Conservation (phyloP, 2,888 invertebrate species). For the Polia nebulosa region DNA sequence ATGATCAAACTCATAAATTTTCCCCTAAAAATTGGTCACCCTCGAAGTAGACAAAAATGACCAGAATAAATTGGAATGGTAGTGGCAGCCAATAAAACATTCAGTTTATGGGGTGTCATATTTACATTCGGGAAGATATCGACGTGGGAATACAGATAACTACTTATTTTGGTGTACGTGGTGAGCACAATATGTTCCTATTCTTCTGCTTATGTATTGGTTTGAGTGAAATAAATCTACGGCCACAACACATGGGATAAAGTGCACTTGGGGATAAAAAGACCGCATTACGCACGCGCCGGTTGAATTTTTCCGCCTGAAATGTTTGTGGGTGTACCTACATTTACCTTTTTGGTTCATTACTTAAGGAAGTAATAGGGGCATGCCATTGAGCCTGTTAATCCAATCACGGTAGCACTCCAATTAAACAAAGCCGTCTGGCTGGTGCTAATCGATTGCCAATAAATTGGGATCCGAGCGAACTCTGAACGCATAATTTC, state of each 20-base stretch:
- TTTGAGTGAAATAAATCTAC: constrained; percentile 53
- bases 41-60: constrained; percentile 89
- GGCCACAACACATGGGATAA: constrained; percentile 42
- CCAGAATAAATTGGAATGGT: constrained; percentile 90
- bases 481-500: constrained; percentile 77
- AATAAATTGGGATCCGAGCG: constrained; percentile 81
- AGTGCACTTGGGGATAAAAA: constrained; percentile 42
- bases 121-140: constrained; percentile 88
- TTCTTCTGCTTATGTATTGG: constrained; percentile 58
- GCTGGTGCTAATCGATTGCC: constrained; percentile 85
- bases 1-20: constrained; percentile 85
- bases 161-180: constrained; percentile 72
- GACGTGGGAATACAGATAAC: constrained; percentile 85
- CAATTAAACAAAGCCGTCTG: constrained; percentile 85
- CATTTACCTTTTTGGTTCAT: constrained; percentile 73
- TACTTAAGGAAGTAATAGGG: constrained; percentile 72
- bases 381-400: constrained; percentile 73
- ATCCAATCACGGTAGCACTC: constrained; percentile 85
- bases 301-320: constrained; percentile 51
- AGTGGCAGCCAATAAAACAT: constrained; percentile 90
- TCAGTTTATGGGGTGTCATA: constrained; percentile 91
- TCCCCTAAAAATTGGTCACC: constrained; percentile 89
- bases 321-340: constrained; percentile 58
- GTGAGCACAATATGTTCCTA: constrained; percentile 73
- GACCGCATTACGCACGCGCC: constrained; percentile 43